Base-by-base conservation (phyloP, 1,140 invertebrate species). In the Gonatopus flavifemur region DNA sequence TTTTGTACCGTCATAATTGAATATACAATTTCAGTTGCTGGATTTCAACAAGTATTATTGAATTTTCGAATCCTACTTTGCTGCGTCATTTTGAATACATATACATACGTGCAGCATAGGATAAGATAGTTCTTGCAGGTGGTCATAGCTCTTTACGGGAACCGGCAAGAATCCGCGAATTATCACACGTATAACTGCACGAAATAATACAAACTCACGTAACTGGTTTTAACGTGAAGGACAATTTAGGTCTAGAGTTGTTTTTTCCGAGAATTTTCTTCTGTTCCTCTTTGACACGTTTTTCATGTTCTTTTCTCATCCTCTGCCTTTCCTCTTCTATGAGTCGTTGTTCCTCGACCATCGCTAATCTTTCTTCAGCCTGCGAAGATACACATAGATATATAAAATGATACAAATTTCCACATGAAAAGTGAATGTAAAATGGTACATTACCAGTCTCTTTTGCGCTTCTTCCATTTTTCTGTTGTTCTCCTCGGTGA, bases 191-290 rank as follows among this genome's bases (percentile, higher is more conserved):
- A 67, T 62, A 67, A 63, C 61, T 67, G 70, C 59, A 66, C 64
- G 68, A 63, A 71, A 67, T 67, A 57, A 68, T 59, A 50, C 62
- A 67, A 56, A 77, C 75, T 85, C 81, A 87, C 81, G 84, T 86
- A 66, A 87, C 81, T 59, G 88, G 87, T 76, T 93, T 93, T 57
- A 96, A 79, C 53, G 88, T 86, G 81, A 98, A 98, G 57, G 94
- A 96, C 55, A 97, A 80, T 80, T 95, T 94, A 43, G 94, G 94
- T 76, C 95, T 84, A 50, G 94, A 94, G 81, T 96, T 96, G 76
- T 96, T 96, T 83, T 97, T 98, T 62, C 95, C 94, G 60, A 97
- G 83, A 62, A 98, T 97, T 75, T 94, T 91, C 78, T 94, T 95
- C 79, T 98, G 95, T 79, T 97, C 94, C 76, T 94, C 91, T 79